Conservation (phyloP, 1,140 invertebrate species). For the Drosophila pseudoobscura region DNA sequence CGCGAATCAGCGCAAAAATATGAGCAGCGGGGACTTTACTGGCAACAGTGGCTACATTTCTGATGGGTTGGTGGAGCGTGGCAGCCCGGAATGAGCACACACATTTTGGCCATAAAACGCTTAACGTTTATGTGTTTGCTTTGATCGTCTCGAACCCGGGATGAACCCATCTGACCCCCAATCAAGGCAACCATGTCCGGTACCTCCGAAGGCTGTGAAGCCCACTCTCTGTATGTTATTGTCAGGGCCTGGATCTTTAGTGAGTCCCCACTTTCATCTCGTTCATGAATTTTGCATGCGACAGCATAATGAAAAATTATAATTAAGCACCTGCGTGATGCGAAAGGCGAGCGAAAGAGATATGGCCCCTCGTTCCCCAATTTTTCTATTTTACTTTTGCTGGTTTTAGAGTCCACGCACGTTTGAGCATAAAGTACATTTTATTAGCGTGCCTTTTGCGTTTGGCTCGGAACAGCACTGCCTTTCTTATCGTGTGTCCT, state of each 20-base stretch:
- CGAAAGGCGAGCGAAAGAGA: slow-evolving; percentile 34
- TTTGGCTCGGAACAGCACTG: slow-evolving; percentile 9
- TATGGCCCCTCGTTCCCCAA: slow-evolving; percentile 1
- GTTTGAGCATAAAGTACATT: slow-evolving; percentile 78
- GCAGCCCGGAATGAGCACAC: slow-evolving; percentile 51
- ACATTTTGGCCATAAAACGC: slow-evolving; percentile 74
- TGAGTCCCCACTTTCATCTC: slow-evolving; percentile 3
- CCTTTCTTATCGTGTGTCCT: no score
- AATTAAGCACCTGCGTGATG: slow-evolving; percentile 64
- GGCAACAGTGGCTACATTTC: no score
- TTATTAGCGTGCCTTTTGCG: slow-evolving; percentile 73
- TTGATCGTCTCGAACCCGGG: slow-evolving; percentile 22
- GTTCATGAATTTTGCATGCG: slow-evolving; percentile 75
- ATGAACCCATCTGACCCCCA: background rate
- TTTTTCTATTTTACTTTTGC: slow-evolving; percentile 3
- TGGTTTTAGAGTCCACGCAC: slow-evolving; percentile 61
- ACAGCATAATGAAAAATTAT: slow-evolving; percentile 79
- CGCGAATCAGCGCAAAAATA: slow-evolving; percentile 67
- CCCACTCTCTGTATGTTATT: slow-evolving; percentile 58
- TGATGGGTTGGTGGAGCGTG: background rate
- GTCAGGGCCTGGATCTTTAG: slow-evolving; percentile 40
- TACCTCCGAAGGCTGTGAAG: slow-evolving; percentile 66
- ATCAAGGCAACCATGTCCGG: background rate
- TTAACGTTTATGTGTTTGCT: slow-evolving; percentile 56
- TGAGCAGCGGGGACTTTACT: slow-evolving; percentile 10